Conservation (phyloP, 2,888 invertebrate species). For the Cyclophora albipunctata region DNA sequence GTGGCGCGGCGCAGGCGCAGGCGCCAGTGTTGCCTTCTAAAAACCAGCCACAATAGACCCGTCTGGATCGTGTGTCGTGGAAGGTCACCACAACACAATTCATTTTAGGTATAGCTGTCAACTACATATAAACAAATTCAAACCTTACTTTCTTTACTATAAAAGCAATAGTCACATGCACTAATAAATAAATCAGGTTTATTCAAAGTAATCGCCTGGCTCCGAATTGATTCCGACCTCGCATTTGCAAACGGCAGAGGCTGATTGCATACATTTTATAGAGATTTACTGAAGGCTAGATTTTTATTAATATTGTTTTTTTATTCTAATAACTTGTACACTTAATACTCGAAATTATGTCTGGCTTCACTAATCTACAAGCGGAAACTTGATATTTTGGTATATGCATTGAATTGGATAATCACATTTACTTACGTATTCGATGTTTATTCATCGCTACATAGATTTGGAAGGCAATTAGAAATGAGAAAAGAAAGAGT, state of each 20-base stretch:
- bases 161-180: slow-evolving; percentile 19
- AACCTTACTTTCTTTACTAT: slow-evolving; percentile 16
- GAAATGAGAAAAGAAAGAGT: slow-evolving; percentile 13
- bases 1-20: neutral
- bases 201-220: slow-evolving; percentile 14
- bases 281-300: slow-evolving; percentile 9
- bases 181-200: slow-evolving; percentile 19
- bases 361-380: no score
- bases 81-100: slow-evolving; percentile 40
- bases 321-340: no score
- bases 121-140: slow-evolving; percentile 10
- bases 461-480: slow-evolving; percentile 1
- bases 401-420: no score
- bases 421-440: no score
- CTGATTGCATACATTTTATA: slow-evolving; percentile 18
- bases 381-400: no score
- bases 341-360: no score
- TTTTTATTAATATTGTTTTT: neutral
- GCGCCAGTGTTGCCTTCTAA: slow-evolving; percentile 3
- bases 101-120: slow-evolving; percentile 13
- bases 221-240: slow-evolving; percentile 36
- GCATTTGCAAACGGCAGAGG: slow-evolving; percentile 25
- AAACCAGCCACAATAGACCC: slow-evolving; percentile 12
- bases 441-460: no score
- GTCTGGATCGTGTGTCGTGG: slow-evolving; percentile 50